A percentile compares a stretch with the other conserved stretches of the same genome.
These are phyloP conservation scores for Andricus curvator DNA, from an alignment of 2,888 invertebrate genomes.

Conservation along the genomic window DNA sequence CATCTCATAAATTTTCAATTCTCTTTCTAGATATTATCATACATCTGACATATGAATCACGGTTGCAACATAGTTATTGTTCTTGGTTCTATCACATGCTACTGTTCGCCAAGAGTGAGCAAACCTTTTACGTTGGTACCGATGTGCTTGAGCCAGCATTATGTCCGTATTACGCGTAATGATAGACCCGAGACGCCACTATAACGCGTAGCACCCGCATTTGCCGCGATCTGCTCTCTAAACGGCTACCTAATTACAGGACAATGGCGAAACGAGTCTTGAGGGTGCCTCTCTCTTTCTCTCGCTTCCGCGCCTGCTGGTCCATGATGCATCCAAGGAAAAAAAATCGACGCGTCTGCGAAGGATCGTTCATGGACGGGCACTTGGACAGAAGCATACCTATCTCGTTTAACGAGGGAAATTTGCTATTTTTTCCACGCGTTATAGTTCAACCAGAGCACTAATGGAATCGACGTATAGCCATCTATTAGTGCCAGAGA, in stretches of 20 bases:
- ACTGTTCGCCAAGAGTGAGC: conserved; percentile 12
- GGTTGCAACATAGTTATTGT: conserved; percentile 1
- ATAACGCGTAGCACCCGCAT: conserved; percentile 62
- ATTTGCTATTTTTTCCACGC: conserved; percentile 19
- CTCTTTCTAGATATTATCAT: not conserved
- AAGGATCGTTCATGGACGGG: conserved; percentile 10
- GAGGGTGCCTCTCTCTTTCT: conserved; percentile 2
- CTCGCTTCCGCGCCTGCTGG: conserved; percentile 43
- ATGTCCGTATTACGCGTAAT: conserved; percentile 75
- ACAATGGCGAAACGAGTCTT: conserved; percentile 54
- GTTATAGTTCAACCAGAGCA: conserved; percentile 15
- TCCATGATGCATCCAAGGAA: conserved; percentile 15
- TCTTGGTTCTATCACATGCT: not conserved
- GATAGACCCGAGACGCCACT: conserved; percentile 69
- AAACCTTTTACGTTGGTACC: conserved; percentile 46
- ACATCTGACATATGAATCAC: not conserved
- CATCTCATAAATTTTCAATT: not conserved
- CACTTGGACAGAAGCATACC: not conserved
- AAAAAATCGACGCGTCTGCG: not conserved
- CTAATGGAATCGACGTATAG: conserved; percentile 24
- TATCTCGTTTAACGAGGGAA: conserved; percentile 29
- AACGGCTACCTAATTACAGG: conserved; percentile 74
- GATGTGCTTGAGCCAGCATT: conserved; percentile 55
- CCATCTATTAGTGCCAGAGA: conserved; percentile 6
- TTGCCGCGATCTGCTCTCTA: conserved; percentile 55